Conservation (phyloP, 2,113 vertebrate genomes). For the Hydrochoerus hydrochaeris region DNA sequence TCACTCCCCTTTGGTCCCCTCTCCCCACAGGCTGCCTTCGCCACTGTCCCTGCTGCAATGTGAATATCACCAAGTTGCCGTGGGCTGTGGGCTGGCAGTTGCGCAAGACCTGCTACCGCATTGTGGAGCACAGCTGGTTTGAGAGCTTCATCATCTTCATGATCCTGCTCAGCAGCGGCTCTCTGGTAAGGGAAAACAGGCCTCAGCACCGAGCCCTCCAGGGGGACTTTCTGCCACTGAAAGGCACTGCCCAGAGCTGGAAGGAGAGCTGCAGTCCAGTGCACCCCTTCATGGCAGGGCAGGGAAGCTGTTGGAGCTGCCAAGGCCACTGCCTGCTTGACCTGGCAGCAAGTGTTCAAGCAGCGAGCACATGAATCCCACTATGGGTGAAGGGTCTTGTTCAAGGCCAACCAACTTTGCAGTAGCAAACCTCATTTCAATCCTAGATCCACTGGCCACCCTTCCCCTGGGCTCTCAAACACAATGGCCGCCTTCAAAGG, state of each 20-base stretch:
- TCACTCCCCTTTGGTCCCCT: neutral
- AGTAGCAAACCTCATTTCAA: neutral
- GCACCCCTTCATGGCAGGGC: neutral
- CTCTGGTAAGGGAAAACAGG: constrained; percentile 88
- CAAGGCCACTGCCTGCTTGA: rapidly evolving
- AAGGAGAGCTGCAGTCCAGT: neutral
- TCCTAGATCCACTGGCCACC: neutral
- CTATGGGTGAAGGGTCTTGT: neutral
- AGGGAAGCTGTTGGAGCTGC: rapidly evolving
- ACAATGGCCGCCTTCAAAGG: neutral
- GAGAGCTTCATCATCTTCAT: constrained; percentile 99
- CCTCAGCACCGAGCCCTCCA: neutral
- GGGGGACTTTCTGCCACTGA: too few relatives aligned
- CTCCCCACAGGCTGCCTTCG: constrained; percentile 87
- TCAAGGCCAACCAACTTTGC: neutral
- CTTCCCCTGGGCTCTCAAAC: neutral
- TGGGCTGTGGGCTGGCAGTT: constrained; percentile 91
- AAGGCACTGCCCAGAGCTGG: neutral
- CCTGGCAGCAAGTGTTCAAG: neutral
- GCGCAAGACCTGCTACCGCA: constrained; percentile 94
- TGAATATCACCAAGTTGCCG: constrained; percentile 80
- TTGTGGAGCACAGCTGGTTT: constrained; percentile 99
- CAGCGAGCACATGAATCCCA: rapidly evolving
- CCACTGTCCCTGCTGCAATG: constrained; percentile 86
- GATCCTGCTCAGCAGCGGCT: constrained; percentile 97